Percentiles rank a stretch among this genome's conserved stretches.
Evolutionary conservation across 2,113 vertebrate genomes (phyloP).

Genomic region (Spizaetus ornatus): DNA sequence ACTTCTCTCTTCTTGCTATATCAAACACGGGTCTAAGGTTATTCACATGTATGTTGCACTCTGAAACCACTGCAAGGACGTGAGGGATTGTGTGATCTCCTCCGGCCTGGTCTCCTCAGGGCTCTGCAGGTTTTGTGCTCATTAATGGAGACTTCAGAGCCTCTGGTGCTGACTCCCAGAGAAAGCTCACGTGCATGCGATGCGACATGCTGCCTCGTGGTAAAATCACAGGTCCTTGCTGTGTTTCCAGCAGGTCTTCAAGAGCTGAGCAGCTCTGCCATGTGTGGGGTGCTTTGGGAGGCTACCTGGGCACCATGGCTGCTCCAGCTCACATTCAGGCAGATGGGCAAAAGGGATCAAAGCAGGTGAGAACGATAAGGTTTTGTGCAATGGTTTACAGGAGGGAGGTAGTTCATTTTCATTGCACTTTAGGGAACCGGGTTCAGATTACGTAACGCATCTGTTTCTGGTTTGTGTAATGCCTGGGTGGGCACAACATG

Average conservation of each 20-base stretch:
- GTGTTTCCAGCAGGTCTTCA: neutral
- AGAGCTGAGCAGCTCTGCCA: neutral
- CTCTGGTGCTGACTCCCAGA: neutral
- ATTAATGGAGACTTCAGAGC: neutral
- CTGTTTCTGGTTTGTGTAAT: neutral
- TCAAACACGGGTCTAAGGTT: neutral
- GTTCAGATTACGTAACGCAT: neutral
- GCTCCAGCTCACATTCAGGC: neutral
- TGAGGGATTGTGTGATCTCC: neutral
- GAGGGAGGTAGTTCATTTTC: neutral
- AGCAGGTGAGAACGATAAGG: neutral
- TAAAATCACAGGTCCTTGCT: neutral
- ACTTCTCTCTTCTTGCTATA: neutral
- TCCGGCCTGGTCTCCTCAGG: neutral
- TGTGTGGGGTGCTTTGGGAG: neutral
- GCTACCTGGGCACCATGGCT: neutral
- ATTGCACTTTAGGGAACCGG: neutral
- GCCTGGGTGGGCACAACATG: neutral
- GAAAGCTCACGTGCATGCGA: neutral
- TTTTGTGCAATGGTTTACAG: neutral
- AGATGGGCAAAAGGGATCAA: neutral
- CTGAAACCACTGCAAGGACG: rapidly evolving
- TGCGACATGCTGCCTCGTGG: neutral
- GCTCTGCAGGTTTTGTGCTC: neutral
- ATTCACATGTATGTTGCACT: neutral